Conservation (phyloP, 2,888 invertebrate genomes). For the Ormyrus labotus region DNA sequence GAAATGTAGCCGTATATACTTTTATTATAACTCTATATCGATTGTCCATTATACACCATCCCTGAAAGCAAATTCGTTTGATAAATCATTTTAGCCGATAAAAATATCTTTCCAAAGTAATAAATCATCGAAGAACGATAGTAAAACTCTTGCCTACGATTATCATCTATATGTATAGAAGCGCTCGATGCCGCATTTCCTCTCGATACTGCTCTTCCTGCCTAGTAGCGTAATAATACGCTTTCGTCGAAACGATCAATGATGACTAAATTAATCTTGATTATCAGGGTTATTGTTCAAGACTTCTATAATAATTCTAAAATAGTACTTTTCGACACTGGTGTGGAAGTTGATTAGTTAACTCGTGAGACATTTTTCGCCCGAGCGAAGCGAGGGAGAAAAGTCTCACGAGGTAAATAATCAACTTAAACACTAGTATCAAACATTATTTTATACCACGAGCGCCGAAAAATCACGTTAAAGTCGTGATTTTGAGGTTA, state of each 20-base stretch:
- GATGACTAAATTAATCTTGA: constrained; percentile 11
- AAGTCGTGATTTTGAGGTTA: too few species aligned
- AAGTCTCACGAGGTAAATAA: too few species aligned
- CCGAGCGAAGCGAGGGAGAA: too few species aligned
- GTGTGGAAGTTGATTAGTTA: too few species aligned
- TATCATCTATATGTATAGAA: constrained; percentile 19
- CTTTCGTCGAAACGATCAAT: constrained; percentile 15
- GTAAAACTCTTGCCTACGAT: constrained; percentile 41
- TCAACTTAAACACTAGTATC: too few species aligned
- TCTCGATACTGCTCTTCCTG: constrained; percentile 23
- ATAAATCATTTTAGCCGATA: constrained; percentile 36
- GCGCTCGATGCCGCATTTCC: constrained; percentile 9
- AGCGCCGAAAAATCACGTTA: too few species aligned
- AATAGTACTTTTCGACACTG: too few species aligned
- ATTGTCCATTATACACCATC: constrained; percentile 37
- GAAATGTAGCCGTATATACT: neutral
- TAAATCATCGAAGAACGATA: constrained; percentile 28
- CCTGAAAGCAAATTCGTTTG: constrained; percentile 24
- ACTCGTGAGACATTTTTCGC: too few species aligned
- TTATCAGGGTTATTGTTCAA: neutral
- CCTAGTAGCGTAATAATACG: constrained; percentile 27
- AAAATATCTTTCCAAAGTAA: constrained; percentile 24
- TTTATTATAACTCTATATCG: constrained; percentile 26
- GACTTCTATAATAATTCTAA: too few species aligned
- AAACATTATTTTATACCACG: too few species aligned